These are phyloP conservation scores for Thalassoma bifasciatum DNA, from an alignment of 2,113 vertebrate genomes.

Conservation along the genomic window DNA sequence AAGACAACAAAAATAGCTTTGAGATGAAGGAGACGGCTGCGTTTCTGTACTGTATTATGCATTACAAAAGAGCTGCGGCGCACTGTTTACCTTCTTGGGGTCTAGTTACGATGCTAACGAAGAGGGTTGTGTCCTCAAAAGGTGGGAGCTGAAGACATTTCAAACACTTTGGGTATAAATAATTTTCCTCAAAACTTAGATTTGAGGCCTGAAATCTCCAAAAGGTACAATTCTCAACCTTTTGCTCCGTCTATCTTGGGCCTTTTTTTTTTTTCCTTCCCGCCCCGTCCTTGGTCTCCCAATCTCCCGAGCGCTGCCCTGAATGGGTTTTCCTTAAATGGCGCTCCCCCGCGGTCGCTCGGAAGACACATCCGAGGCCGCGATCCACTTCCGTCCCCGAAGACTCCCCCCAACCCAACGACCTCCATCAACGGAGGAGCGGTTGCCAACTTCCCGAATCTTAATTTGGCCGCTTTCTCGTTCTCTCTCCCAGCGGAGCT, in stretches of 20 bases:
- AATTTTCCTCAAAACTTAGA: too few species aligned
- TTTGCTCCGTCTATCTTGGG: slow-evolving; percentile 6
- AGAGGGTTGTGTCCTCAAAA: slow-evolving; percentile 19
- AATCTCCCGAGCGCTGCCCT: slow-evolving; percentile 62
- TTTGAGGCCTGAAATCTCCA: too few species aligned
- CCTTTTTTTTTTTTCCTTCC: background rate
- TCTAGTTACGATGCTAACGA: slow-evolving; percentile 13
- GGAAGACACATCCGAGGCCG: slow-evolving; percentile 40
- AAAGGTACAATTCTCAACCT: too few species aligned
- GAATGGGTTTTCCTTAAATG: slow-evolving; percentile 73
- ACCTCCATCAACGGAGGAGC: slow-evolving; percentile 31
- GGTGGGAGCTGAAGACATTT: background rate
- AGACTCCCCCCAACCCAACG: slow-evolving; percentile 37
- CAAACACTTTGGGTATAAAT: background rate
- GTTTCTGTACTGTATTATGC: slow-evolving; percentile 48
- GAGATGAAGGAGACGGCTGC: slow-evolving; percentile 51
- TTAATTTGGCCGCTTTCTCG: slow-evolving; percentile 38
- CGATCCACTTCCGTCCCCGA: slow-evolving; percentile 49
- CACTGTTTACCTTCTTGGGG: slow-evolving; percentile 40
- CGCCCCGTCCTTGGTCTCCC: slow-evolving; percentile 18
- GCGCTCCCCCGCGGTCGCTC: slow-evolving; percentile 50
- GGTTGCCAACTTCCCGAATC: slow-evolving; percentile 33
- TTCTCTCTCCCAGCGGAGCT: slow-evolving; percentile 22
- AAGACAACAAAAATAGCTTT: slow-evolving; percentile 62
- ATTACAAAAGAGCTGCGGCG: slow-evolving; percentile 42